phyloP scores from a whole-genome alignment of 2,888 invertebrate species.

The Phasia obesa region DNA sequence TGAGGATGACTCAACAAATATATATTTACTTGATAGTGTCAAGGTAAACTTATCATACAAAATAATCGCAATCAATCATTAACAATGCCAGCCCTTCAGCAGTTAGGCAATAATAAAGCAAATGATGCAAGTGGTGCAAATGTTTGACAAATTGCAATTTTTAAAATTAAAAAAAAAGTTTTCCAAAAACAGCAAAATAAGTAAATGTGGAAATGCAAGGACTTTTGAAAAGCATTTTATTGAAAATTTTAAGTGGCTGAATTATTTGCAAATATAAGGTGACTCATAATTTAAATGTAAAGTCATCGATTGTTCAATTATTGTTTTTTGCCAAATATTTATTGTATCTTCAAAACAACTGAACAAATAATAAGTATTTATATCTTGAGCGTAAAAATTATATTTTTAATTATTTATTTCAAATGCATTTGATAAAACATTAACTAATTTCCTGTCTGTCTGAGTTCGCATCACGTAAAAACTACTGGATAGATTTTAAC shows the following conservation, averaged over 20 bases:
- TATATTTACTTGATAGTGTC: constrained; percentile 38
- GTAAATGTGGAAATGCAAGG: neutral
- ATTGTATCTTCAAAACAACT: no score
- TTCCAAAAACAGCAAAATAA: neutral
- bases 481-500: no score
- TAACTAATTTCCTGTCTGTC: no score
- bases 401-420: no score
- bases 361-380: no score
- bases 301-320: no score
- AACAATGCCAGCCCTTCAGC: constrained; percentile 9
- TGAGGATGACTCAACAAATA: neutral
- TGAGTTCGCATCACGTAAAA: no score
- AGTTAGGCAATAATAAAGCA: constrained; percentile 19
- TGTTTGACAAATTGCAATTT: constrained; percentile 46
- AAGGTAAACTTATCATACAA: constrained; percentile 44
- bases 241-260: neutral
- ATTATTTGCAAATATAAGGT: no score
- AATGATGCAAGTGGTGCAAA: constrained; percentile 19
- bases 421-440: no score
- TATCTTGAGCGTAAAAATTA: no score
- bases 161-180: neutral
- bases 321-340: no score
- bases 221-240: neutral
- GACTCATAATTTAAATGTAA: no score
- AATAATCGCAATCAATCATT: constrained; percentile 46